A percentile compares a stretch with the other conserved stretches of the same genome.
These are phyloP conservation scores for Colius striatus DNA, from an alignment of 2,113 vertebrate genomes.

Conservation along the genomic window DNA sequence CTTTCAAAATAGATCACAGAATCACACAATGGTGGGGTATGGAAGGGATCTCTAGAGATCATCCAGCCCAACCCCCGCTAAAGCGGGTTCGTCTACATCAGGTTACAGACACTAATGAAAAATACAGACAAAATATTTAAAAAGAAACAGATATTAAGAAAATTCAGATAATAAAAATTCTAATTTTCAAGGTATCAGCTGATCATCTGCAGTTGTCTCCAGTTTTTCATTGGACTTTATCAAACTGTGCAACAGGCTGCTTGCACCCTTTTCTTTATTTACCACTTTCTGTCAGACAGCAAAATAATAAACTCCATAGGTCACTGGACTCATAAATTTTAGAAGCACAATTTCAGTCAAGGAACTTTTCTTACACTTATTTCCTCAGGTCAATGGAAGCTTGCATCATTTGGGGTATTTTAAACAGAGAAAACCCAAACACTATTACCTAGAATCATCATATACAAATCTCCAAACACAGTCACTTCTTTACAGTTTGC, in stretches of 20 bases:
- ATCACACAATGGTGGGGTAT: too few species aligned
- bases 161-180: neutral
- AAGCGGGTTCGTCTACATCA: too few species aligned
- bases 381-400: neutral
- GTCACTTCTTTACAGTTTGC: neutral
- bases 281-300: neutral
- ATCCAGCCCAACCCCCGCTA: too few species aligned
- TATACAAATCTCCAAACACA: neutral
- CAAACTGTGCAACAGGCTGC: neutral
- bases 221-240: neutral
- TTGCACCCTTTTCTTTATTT: neutral
- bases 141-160: too few species aligned
- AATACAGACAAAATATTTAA: too few species aligned
- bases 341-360: neutral
- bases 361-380: neutral
- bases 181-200: neutral
- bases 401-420: neutral
- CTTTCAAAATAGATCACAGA: neutral
- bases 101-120: neutral
- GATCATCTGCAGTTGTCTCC: constrained; percentile 16
- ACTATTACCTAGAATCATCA: neutral
- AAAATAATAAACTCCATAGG: neutral
- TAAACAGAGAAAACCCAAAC: neutral
- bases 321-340: neutral
- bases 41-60: too few species aligned